Evolutionary conservation across 1,140 invertebrate species (phyloP).

Genomic region (Halesus radiatus): DNA sequence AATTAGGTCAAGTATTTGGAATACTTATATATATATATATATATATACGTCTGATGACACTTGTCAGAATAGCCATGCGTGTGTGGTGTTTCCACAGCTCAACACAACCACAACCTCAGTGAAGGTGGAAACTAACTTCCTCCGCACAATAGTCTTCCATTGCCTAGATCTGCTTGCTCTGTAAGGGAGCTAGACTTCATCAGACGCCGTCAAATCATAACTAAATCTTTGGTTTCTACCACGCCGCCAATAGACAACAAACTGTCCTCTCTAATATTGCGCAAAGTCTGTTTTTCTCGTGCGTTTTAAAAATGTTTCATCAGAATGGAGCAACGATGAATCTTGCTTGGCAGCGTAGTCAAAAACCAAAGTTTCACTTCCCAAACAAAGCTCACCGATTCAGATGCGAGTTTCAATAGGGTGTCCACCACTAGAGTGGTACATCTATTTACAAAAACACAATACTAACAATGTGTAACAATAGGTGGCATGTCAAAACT

Average conservation of each 20-base stretch:
- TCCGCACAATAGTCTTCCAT: background rate
- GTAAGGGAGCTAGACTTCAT: constrained; percentile 25
- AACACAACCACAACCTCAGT: no score
- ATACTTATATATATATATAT: constrained; percentile 29
- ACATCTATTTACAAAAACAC: background rate
- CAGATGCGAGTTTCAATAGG: constrained; percentile 12
- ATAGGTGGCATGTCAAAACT: constrained; percentile 15
- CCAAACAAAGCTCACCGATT: constrained; percentile 8
- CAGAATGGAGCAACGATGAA: no score
- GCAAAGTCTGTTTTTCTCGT: no score
- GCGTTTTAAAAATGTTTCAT: no score
- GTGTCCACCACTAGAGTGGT: background rate
- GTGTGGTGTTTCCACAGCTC: no score
- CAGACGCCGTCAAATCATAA: constrained; percentile 6
- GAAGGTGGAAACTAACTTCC: no score
- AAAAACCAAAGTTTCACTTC: constrained; percentile 6
- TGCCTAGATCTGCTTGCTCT: constrained; percentile 24
- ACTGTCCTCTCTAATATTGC: background rate
- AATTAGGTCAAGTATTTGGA: constrained; percentile 18
- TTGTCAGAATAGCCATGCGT: background rate
- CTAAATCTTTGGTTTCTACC: background rate
- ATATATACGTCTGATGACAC: constrained; percentile 4
- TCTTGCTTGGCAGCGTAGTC: background rate
- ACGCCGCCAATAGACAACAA: background rate
- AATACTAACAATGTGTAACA: background rate